Evolutionary conservation across 2,888 invertebrate species (phyloP).

Genomic region (Cantharis lateralis): DNA sequence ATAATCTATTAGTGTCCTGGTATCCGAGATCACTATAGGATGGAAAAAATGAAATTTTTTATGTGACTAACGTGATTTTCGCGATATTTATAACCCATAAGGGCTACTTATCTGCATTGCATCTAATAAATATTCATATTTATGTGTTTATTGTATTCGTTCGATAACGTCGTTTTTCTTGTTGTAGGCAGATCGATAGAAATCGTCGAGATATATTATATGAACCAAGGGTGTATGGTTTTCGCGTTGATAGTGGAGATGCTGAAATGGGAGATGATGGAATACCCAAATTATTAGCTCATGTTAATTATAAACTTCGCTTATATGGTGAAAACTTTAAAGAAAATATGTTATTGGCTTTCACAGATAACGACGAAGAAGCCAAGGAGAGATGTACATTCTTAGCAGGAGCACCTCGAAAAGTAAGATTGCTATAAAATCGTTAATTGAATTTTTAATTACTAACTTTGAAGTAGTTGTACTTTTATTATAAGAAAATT

Average conservation of each 20-base stretch:
- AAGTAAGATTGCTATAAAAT: neutral
- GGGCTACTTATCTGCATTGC: neutral
- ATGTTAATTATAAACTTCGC: conserved; percentile 65
- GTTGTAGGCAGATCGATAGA: conserved; percentile 7
- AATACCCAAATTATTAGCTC: conserved; percentile 70
- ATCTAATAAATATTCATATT: neutral
- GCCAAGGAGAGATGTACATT: conserved; percentile 63
- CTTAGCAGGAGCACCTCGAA: neutral
- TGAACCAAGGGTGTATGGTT: conserved; percentile 56
- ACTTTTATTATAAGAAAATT: no score
- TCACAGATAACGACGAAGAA: conserved; percentile 65
- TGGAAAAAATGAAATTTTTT: neutral
- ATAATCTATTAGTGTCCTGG: no score
- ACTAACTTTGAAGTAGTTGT: no score
- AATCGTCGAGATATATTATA: neutral
- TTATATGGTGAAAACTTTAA: conserved; percentile 76
- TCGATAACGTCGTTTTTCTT: neutral
- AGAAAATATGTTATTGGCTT: conserved; percentile 68
- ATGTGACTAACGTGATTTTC: neutral
- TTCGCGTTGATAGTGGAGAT: conserved; percentile 63
- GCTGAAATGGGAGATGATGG: conserved; percentile 62
- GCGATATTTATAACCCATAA: neutral
- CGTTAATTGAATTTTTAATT: neutral
- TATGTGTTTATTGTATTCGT: neutral
- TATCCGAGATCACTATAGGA: no score